phyloP scores from a whole-genome alignment of 2,113 vertebrate genomes.

The Ptilorrhoa leucosticta region DNA sequence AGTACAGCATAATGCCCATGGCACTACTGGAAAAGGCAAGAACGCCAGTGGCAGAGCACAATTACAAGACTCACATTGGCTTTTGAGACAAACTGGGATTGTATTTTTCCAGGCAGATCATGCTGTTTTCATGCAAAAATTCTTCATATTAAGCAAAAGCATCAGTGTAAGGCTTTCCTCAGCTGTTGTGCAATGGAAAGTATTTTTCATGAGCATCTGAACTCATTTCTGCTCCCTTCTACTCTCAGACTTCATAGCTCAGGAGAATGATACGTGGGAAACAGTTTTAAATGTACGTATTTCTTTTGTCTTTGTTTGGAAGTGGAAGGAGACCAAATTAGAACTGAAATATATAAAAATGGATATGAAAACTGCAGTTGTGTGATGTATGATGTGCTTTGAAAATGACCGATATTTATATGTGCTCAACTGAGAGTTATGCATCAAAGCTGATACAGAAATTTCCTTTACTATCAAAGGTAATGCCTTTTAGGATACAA shows the following conservation, averaged over 20 bases:
- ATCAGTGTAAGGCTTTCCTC: not conserved
- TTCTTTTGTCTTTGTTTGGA: not conserved
- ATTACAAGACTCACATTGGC: not conserved
- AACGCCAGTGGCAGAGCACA: not conserved
- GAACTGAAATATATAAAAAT: not conserved
- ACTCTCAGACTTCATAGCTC: not conserved
- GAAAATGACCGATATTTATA: conserved; percentile 9
- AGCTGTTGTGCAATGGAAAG: not conserved
- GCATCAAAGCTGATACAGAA: not conserved
- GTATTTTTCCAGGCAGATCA: not conserved
- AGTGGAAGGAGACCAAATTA: not conserved
- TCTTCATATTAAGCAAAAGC: not conserved
- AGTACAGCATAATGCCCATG: not conserved
- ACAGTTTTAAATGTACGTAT: not conserved
- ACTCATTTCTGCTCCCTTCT: not conserved
- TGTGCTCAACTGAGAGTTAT: conserved; percentile 3
- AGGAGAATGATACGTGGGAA: not conserved
- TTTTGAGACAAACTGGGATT: not conserved
- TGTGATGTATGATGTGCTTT: conserved; percentile 29
- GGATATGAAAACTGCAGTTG: not conserved
- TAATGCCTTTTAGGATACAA: not conserved
- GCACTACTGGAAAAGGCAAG: not conserved
- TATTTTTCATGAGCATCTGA: not conserved
- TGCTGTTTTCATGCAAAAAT: not conserved
- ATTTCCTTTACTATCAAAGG: conserved; percentile 11